A percentile compares a stretch with the other conserved stretches of the same genome.
These are phyloP conservation scores for Caretta caretta DNA, from an alignment of 2,113 vertebrate genomes.

Conservation along the genomic window DNA sequence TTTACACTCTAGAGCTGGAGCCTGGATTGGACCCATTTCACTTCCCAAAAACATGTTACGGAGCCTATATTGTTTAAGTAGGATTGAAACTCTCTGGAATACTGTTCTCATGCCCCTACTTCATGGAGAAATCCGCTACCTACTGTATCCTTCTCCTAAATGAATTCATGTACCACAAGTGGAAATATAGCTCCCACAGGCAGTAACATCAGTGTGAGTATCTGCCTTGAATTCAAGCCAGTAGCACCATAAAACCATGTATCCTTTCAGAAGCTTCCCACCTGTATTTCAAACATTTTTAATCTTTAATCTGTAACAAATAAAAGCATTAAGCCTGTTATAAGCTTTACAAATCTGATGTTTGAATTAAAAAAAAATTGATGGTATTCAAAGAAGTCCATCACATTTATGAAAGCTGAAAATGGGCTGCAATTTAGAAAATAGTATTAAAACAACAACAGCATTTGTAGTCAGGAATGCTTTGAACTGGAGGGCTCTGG, in stretches of 20 bases:
- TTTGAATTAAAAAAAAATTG: background rate
- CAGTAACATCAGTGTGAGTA: rapidly evolving
- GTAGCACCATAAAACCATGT: background rate
- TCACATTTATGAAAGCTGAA: background rate
- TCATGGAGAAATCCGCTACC: rapidly evolving
- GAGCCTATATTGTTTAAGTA: background rate
- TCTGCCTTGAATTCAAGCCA: background rate
- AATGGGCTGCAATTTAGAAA: background rate
- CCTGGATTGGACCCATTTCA: background rate
- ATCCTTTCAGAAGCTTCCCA: background rate
- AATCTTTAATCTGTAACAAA: background rate
- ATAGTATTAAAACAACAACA: background rate
- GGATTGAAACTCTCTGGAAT: background rate
- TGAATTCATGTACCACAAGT: background rate
- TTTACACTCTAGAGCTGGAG: background rate
- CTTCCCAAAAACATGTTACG: background rate
- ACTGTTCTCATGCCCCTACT: background rate
- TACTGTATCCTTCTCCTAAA: background rate
- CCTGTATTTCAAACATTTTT: background rate
- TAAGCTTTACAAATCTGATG: background rate
- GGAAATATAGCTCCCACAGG: background rate
- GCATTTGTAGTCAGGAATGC: background rate
- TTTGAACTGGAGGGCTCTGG: background rate
- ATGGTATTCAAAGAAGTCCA: background rate
- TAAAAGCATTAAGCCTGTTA: background rate